Percentiles rank a stretch among this genome's conserved stretches.
Evolutionary conservation across 2,113 vertebrate species (phyloP).

Genomic region (Sturnus vulgaris): DNA sequence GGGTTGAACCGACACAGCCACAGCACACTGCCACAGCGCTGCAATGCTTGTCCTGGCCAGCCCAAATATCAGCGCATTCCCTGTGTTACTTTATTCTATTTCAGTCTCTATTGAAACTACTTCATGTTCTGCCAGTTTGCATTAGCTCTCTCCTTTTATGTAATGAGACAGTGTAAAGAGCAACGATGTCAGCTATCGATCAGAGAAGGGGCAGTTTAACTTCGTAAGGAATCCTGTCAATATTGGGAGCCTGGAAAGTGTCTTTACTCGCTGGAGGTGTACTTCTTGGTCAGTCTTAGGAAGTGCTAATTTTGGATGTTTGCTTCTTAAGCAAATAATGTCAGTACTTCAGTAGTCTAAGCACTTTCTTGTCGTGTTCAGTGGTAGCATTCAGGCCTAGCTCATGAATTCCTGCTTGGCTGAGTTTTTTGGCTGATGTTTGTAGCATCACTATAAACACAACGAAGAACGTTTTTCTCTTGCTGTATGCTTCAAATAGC

Average conservation of each 20-base stretch:
- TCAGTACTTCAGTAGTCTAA: neutral
- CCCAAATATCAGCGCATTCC: fast-evolving
- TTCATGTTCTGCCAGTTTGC: fast-evolving
- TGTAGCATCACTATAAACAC: neutral
- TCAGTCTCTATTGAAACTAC: fast-evolving
- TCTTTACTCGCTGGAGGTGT: neutral
- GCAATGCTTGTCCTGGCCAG: neutral
- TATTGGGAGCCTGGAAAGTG: neutral
- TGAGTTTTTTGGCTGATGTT: neutral
- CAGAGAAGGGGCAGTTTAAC: fast-evolving
- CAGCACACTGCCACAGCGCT: neutral
- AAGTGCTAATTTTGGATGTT: neutral
- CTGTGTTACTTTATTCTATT: fast-evolving
- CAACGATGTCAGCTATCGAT: fast-evolving
- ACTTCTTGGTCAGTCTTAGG: neutral
- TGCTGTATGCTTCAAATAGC: neutral
- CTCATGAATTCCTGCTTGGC: neutral
- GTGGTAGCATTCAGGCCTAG: neutral
- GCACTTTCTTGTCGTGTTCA: fast-evolving
- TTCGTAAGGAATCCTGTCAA: neutral
- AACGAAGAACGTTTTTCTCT: neutral
- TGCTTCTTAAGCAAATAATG: neutral
- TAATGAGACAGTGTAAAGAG: neutral
- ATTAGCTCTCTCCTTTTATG: fast-evolving
- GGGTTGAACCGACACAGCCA: fast-evolving